A percentile compares a stretch with the other conserved stretches of the same genome.
These are phyloP conservation scores for Nothoprocta pentlandii DNA, from an alignment of 2,113 vertebrate species.

Conservation along the genomic window DNA sequence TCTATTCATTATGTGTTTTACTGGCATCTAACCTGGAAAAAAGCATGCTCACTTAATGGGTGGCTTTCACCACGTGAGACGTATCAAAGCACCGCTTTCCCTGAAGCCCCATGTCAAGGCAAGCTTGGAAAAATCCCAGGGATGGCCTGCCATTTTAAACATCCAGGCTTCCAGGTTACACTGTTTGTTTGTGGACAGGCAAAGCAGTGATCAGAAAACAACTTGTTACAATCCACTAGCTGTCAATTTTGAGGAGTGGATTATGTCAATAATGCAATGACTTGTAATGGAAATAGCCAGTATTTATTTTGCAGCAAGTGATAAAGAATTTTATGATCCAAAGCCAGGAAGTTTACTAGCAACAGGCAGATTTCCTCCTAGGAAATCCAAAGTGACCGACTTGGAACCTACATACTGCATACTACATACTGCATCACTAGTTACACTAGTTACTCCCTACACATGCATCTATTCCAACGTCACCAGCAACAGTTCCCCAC, in stretches of 20 bases:
- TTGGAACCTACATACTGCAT: neutral
- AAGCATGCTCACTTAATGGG: neutral
- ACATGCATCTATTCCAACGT: neutral
- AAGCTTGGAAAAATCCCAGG: neutral
- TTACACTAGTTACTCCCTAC: neutral
- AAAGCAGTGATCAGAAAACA: neutral
- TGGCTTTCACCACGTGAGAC: neutral
- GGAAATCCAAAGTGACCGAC: neutral
- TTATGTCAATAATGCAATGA: neutral
- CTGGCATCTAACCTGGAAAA: neutral
- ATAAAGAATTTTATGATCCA: neutral
- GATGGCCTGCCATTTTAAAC: neutral
- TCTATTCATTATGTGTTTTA: neutral
- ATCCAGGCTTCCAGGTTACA: neutral
- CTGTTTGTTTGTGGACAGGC: neutral
- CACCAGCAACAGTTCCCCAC: neutral
- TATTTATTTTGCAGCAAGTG: neutral
- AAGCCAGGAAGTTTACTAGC: neutral
- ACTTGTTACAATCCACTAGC: neutral
- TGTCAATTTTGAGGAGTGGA: neutral
- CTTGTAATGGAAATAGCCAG: neutral
- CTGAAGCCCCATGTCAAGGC: neutral
- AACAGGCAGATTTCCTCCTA: neutral
- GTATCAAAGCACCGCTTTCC: neutral
- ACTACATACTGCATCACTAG: neutral